Base-by-base conservation (phyloP, 2,888 invertebrate genomes). In the Litoditis marina region DNA sequence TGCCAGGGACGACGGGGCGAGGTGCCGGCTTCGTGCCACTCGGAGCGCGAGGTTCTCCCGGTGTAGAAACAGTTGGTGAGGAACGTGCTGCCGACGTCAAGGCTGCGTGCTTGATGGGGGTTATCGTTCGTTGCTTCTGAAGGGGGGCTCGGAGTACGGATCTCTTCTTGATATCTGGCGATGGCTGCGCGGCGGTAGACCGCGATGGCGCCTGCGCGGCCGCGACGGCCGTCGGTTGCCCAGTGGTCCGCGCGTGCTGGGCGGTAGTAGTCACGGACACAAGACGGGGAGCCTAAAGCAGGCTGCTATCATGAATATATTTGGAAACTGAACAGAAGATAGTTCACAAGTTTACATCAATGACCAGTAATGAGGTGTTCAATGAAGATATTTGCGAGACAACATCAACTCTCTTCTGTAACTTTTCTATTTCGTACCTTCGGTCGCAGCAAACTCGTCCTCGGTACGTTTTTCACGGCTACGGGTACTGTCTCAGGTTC, bases 221-320 rank as follows among this genome's bases (percentile, higher is more conserved):
- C n/a, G n/a, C n/a, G n/a, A n/a, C n/a, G n/a, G n/a, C n/a, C n/a
- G n/a, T n/a, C n/a, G n/a, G n/a, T n/a, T n/a, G n/a, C n/a, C n/a
- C n/a, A n/a, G n/a, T n/a, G n/a, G n/a, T n/a, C n/a, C n/a, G n/a
- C n/a, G n/a, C n/a, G n/a, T n/a, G n/a, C n/a, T n/a, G n/a, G n/a
- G 42, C 57, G n/a, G 57, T 51, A 2, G 51, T 59, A 6, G 59
- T 59, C 2, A 59, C 47, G n/a, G 59, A 59, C 13, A 59, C 36
- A 6, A 59, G 32, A 2, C 59, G 50, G 22, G 59, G 59, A 28
- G 52, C 27, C 59, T 59, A 22, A 57, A 57, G 16, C 5, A 42
- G 13, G 13, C 28, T 55, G 13, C 6, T 46, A 32, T 25, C 19
- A 46, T 4, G 5, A 57, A 47, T 47, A 19, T 27, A 28, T 22